phyloP scores from a whole-genome alignment of 2,113 vertebrate species.

The Brachionichthys hirsutus region DNA sequence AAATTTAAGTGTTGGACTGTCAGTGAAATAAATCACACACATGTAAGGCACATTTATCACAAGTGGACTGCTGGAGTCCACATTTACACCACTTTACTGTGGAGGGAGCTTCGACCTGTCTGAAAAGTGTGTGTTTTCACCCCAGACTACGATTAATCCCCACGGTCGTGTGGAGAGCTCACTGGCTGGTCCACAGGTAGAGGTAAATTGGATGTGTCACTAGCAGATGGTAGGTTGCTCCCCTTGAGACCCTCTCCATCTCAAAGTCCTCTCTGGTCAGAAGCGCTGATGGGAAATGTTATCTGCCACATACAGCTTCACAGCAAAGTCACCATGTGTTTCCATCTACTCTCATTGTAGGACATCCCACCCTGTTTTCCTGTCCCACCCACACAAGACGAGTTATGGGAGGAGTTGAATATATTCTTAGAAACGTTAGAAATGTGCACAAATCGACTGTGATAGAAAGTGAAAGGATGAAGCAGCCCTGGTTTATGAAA shows the following conservation, averaged over 20 bases:
- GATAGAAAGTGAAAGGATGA: conserved; percentile 1
- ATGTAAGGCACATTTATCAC: too few species aligned
- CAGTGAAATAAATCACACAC: too few species aligned
- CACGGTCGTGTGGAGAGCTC: conserved; percentile 19
- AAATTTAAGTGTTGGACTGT: too few species aligned
- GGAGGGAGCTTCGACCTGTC: neutral
- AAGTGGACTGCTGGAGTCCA: too few species aligned
- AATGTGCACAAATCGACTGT: neutral
- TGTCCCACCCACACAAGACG: conserved; percentile 1
- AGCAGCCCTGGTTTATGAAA: neutral
- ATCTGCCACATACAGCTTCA: conserved; percentile 65
- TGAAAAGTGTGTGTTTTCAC: conserved; percentile 23
- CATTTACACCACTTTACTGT: neutral
- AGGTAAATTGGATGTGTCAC: conserved; percentile 72
- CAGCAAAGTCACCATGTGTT: conserved; percentile 65
- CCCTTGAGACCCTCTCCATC: conserved; percentile 54
- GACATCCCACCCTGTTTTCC: conserved; percentile 17
- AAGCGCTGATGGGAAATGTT: conserved; percentile 56
- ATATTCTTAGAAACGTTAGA: conserved; percentile 9
- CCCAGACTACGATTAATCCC: conserved; percentile 34
- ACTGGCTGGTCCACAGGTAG: conserved; percentile 58
- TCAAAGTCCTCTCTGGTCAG: conserved; percentile 45
- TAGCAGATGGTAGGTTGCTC: conserved; percentile 67
- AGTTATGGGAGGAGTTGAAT: neutral
- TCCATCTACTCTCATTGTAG: conserved; percentile 21